Percentiles rank a stretch among this genome's conserved stretches.
phyloP scores from a whole-genome alignment of 2,797 vertebrate species.

The Lepus townsendii region DNA sequence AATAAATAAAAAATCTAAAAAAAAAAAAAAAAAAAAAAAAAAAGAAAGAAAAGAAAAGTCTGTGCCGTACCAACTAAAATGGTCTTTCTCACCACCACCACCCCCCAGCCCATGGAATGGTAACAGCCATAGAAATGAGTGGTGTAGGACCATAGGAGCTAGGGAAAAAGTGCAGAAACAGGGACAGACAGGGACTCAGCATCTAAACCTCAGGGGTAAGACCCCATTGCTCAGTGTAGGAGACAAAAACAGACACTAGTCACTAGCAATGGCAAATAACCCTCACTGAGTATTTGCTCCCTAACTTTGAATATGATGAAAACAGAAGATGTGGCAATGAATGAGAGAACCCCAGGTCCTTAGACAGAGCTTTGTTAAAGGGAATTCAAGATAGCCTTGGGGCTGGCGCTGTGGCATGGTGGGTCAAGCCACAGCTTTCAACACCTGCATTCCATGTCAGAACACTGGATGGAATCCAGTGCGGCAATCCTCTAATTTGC shows the following conservation, averaged over 20 bases:
- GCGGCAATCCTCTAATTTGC: too few relatives aligned
- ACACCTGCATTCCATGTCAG: too few relatives aligned
- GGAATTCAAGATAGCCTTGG: neutral
- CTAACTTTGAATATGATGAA: slow-evolving; percentile 32
- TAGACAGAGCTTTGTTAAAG: slow-evolving; percentile 6
- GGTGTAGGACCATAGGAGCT: neutral
- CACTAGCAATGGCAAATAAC: too few relatives aligned
- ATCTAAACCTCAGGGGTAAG: too few relatives aligned
- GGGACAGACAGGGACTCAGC: neutral
- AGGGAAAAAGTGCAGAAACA: neutral
- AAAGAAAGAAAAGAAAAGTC: neutral
- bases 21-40: too few relatives aligned
- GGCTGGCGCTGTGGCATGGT: too few relatives aligned
- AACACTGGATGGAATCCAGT: too few relatives aligned
- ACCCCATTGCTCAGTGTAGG: too few relatives aligned
- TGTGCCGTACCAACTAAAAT: slow-evolving; percentile 38
- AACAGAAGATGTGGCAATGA: neutral
- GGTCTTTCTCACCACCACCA: neutral
- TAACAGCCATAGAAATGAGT: slow-evolving; percentile 33
- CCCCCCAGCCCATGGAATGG: neutral
- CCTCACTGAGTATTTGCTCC: neutral
- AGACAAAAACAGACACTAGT: too few relatives aligned
- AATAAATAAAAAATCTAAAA: too few relatives aligned
- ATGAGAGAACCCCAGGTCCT: neutral
- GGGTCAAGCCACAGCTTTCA: too few relatives aligned